These are phyloP conservation scores for Zaprionus obscuricornis DNA, from an alignment of 2,888 invertebrate genomes.

Conservation along the genomic window DNA sequence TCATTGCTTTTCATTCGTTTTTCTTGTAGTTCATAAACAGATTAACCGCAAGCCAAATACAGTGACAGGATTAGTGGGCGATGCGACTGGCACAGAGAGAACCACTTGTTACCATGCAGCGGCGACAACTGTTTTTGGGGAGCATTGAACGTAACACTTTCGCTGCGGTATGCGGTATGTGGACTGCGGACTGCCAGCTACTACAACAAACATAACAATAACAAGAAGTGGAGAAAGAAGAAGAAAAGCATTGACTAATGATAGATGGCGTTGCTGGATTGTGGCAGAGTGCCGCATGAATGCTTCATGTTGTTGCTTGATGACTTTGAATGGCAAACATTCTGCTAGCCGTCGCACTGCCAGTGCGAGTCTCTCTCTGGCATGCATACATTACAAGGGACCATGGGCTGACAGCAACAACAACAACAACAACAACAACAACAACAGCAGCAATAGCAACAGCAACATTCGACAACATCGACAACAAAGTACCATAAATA, in stretches of 20 bases:
- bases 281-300: constrained; percentile 25
- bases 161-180: constrained; percentile 32
- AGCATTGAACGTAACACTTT: constrained; percentile 76
- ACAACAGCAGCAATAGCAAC: constrained; percentile 15
- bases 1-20: no score
- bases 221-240: constrained; percentile 13
- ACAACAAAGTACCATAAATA: constrained; percentile 66
- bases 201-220: constrained; percentile 7
- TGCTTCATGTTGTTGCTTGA: constrained; percentile 60
- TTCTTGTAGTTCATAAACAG: constrained; percentile 43
- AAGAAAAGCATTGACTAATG: constrained; percentile 78
- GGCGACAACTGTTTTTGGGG: constrained; percentile 60
- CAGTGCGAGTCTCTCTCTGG: constrained; percentile 20
- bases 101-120: constrained; percentile 68
- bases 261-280: constrained; percentile 59
- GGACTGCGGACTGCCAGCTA: constrained; percentile 44
- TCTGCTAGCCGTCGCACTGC: not conserved
- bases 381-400: constrained; percentile 71
- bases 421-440: constrained; percentile 7
- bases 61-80: not conserved
- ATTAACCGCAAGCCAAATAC: constrained; percentile 49
- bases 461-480: constrained; percentile 11
- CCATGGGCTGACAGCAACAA: constrained; percentile 21
- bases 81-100: constrained; percentile 20
- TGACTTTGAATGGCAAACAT: constrained; percentile 68